These are phyloP conservation scores for Eretmochelys imbricata DNA, from an alignment of 2,113 vertebrate species.

Conservation along the genomic window DNA sequence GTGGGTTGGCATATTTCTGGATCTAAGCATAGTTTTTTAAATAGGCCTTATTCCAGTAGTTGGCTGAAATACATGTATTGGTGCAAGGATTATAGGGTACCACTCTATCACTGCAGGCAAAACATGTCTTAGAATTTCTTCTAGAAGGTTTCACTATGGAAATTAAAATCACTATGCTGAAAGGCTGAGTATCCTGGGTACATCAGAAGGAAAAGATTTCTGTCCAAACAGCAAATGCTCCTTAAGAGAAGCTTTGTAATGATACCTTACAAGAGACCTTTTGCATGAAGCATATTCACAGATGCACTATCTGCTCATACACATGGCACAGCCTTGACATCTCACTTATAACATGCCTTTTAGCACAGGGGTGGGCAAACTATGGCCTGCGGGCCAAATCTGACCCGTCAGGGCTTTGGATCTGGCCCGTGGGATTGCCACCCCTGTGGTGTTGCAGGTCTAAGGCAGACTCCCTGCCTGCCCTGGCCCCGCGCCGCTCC, in stretches of 20 bases:
- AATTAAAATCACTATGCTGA: neutral
- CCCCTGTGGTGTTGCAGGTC: no score
- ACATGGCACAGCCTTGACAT: no score
- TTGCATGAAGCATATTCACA: no score
- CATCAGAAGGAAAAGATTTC: neutral
- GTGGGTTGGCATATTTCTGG: neutral
- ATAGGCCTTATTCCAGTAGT: neutral
- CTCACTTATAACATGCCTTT: no score
- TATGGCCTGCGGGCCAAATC: no score
- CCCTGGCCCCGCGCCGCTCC: no score
- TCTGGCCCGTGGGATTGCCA: no score
- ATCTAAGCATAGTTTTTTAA: neutral
- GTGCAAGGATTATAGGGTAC: neutral
- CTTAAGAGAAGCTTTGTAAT: no score
- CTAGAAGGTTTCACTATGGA: neutral
- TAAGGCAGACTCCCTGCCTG: no score
- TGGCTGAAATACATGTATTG: neutral
- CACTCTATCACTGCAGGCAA: neutral
- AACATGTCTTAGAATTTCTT: neutral
- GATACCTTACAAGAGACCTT: no score
- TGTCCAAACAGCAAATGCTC: neutral
- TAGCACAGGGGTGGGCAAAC: no score
- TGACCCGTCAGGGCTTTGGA: no score
- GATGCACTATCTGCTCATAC: neutral
- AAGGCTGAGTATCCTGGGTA: neutral